These are phyloP conservation scores for Cantharis flavilabris DNA, from an alignment of 2,888 invertebrate genomes.

Conservation along the genomic window DNA sequence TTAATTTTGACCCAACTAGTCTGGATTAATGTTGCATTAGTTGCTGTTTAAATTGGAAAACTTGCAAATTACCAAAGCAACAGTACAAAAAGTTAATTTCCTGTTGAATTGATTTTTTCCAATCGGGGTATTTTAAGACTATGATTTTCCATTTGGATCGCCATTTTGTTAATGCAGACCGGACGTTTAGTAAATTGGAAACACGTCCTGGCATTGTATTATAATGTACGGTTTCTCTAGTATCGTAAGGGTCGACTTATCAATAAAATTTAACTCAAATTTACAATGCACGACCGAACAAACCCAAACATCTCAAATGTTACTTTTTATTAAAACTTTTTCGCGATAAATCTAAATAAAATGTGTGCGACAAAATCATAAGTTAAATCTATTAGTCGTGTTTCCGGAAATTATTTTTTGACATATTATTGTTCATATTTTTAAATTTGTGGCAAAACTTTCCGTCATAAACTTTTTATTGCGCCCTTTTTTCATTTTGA, in stretches of 20 bases:
- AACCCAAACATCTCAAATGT: neutral
- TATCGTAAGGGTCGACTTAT: neutral
- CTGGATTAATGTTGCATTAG: neutral
- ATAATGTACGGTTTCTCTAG: neutral
- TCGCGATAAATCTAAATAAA: neutral
- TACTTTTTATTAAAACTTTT: neutral
- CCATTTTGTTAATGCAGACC: slow-evolving; percentile 8
- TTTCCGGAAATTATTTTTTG: neutral
- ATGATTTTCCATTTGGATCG: slow-evolving; percentile 13
- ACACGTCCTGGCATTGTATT: slow-evolving; percentile 8
- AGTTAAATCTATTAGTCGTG: neutral
- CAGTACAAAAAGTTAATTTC: neutral
- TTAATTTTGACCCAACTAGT: neutral
- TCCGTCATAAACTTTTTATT: neutral
- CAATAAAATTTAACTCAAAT: neutral
- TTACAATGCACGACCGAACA: neutral
- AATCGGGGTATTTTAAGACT: neutral
- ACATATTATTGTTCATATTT: neutral
- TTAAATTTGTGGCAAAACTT: neutral
- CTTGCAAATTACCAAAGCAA: neutral
- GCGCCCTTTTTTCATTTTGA: neutral
- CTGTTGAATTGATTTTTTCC: neutral
- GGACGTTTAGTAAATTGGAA: slow-evolving; percentile 15
- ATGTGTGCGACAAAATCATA: neutral
- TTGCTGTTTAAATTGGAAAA: neutral